Conservation (phyloP, 2,888 invertebrate genomes). For the Teleogryllus oceanicus region DNA sequence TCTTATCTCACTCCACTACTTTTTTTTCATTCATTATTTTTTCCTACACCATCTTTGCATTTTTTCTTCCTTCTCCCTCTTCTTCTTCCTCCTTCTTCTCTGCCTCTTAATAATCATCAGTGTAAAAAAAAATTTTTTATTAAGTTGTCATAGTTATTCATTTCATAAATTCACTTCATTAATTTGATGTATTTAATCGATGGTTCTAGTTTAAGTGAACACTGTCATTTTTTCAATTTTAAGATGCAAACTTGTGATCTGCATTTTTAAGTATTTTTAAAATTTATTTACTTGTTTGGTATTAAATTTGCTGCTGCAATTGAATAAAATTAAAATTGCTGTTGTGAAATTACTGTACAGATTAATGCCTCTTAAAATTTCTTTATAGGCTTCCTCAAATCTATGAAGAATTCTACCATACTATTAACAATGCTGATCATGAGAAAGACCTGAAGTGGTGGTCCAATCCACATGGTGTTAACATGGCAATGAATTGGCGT, state of each 20-base stretch:
- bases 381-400: constrained; percentile 84
- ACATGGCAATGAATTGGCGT: constrained; percentile 99
- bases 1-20: neutral
- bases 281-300: neutral
- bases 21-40: neutral
- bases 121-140: too few relatives aligned
- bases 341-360: too few relatives aligned
- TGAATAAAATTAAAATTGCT: neutral
- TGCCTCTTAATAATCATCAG: neutral
- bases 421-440: constrained; percentile 89
- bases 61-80: too few relatives aligned
- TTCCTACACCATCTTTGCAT: neutral
- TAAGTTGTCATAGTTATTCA: too few relatives aligned
- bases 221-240: too few relatives aligned
- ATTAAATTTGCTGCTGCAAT: neutral
- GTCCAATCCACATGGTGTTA: constrained; percentile 97
- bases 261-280: neutral
- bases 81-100: too few relatives aligned
- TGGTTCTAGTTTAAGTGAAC: too few relatives aligned
- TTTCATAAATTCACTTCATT: too few relatives aligned
- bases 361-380: too few relatives aligned
- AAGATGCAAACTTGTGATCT: too few relatives aligned
- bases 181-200: too few relatives aligned
- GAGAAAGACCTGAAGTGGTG: constrained; percentile 98
- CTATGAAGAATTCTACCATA: constrained; percentile 94